Base-by-base conservation (phyloP, 2,888 invertebrate species). In the Trichopoda pennipes region DNA sequence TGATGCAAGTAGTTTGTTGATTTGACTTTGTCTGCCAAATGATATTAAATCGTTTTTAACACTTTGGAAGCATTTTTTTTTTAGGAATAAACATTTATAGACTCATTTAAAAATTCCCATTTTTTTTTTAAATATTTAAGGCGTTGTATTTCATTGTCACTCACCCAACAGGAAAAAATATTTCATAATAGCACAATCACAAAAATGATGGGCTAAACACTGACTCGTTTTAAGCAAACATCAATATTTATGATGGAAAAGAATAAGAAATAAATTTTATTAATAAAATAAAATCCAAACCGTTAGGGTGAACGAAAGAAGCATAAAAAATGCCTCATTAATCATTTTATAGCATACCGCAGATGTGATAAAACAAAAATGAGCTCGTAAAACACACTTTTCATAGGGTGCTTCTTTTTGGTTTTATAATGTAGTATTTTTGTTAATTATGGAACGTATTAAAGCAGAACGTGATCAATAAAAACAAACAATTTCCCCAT, bases 251-350 rank as follows among this genome's bases (percentile, higher is more conserved):
- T 10, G n/a, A n/a, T 49, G 17, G 10, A 64, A 55, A 55, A 1
- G 42, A 69, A 63, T 3, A 68, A 53, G 32, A 68, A 63, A 44
- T 51, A 75, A 56, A 32, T 58, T 21, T 35, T 47, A 44, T 49
- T 69, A 68, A 49, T 42, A 61, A 61, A 60, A 56, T 38, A 49
- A 55, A 64, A 63, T 12, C 2, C n/a, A 69, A 63, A 28, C 38
- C 55, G 61, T 44, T 55, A 49, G 66, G 60, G 28, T 68, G 58
- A 49, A 61, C 23, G 28, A 17, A 53, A 38, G 38, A 38, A 8
- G 38, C 86, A 66, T 85, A 86, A 87, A 88, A 87, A 87, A 88
- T 87, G 87, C 86, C 87, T 85, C 89, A 89, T 89, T 89, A 87
- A 89, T 89, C 89, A 89, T 89, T 83, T 81, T 85, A 60, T 58